Base-by-base conservation (phyloP, 1,140 invertebrate genomes). In the Anagrus nilaparvatae region DNA sequence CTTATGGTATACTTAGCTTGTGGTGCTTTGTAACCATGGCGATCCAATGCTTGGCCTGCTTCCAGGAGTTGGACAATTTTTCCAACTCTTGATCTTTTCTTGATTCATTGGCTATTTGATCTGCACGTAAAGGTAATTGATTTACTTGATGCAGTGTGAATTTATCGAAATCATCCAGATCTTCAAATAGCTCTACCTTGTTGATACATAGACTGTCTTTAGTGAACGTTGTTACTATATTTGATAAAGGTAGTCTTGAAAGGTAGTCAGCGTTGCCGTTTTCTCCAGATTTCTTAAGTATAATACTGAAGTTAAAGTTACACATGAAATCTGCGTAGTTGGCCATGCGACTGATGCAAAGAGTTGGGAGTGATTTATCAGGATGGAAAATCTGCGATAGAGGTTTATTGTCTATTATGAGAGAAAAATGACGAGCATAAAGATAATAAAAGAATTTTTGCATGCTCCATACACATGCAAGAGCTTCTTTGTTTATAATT, bases 401-500 rank as follows among this genome's bases (percentile, higher is more conserved):
- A 0, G 71, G 65, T 35, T 69, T 64, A 37, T 74, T 70, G 43
- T 75, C 69, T 3, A 64, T 74, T 10, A 56, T 44, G 4, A 74
- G 40, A 3, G 45, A 64, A 43, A 73, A 72, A 17, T 63, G 38
- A 12, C 58, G 32, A 4, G 65, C 69, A 45, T 56, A 69, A 6
- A 71, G 25, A 34, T 62, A 70, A 25, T 65, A 28, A 43, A 66
- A 57, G 50, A 70, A 64, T 40, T 58, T 59, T 29, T 57, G 44
- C 1, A 63, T 50, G 8, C 47, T 64, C 50, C 52, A 72, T 5
- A 71, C 56, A 16, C 74, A 60, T 3, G 61, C 65, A 10, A 73
- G 43, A 0, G 62, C 67, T 47, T 77, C 67, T 41, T 63, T 69
- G 31, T 73, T 63, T 9, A 73, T 65, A 44, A 73, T 63, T 2